These are phyloP conservation scores for Sussaba pulchella DNA, from an alignment of 2,888 invertebrate species.

Conservation along the genomic window DNA sequence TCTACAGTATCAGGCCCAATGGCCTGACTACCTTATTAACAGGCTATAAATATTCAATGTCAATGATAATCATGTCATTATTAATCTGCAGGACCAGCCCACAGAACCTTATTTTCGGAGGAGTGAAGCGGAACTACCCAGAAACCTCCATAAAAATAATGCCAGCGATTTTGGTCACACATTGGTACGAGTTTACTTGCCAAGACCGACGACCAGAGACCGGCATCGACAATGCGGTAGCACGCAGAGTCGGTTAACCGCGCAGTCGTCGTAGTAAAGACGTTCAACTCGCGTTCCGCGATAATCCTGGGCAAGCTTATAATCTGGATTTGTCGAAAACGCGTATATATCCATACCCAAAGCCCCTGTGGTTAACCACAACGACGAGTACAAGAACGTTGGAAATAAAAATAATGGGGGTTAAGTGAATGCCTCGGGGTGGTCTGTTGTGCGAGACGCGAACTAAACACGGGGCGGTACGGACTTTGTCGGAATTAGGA, in stretches of 20 bases:
- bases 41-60: not conserved
- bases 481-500: slow-evolving; percentile 78
- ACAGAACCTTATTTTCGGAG: no score
- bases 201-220: not conserved
- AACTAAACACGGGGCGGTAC: slow-evolving; percentile 73
- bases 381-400: slow-evolving; percentile 42
- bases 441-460: slow-evolving; percentile 75
- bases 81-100: no score
- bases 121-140: no score
- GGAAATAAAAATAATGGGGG: slow-evolving; percentile 69
- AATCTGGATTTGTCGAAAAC: slow-evolving; percentile 61
- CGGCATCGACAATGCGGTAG: not conserved
- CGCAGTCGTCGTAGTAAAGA: not conserved
- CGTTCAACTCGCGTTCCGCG: slow-evolving; percentile 13
- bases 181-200: not conserved
- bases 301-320: slow-evolving; percentile 54
- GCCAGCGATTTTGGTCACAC: not conserved
- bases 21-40: not conserved
- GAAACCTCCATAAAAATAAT: no score
- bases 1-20: not conserved
- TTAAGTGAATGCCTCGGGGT: slow-evolving; percentile 71
- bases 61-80: no score
- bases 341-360: not conserved
- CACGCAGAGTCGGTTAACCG: not conserved
- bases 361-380: slow-evolving; percentile 23